Conservation (phyloP, 2,113 vertebrate species). For the Gymnarchus niloticus region DNA sequence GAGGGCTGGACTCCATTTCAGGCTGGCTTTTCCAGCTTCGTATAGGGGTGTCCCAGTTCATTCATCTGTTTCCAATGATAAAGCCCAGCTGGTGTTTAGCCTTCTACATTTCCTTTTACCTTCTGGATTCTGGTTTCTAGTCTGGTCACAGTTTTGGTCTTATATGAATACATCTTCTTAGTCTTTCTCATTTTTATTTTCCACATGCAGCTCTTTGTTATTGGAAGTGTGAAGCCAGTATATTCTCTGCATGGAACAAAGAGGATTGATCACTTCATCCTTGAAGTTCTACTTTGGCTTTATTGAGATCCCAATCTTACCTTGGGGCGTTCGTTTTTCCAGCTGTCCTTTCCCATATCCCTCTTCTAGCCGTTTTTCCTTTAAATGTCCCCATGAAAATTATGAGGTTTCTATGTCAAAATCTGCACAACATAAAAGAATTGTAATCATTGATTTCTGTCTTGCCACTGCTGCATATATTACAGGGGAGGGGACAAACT, state of each 20-base stretch:
- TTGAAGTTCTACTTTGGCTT: conserved; percentile 2
- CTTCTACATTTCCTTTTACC: conserved; percentile 17
- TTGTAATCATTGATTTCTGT: neutral
- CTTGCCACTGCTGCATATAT: neutral
- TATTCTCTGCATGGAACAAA: neutral
- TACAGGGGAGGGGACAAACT: neutral
- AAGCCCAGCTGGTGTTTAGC: conserved; percentile 2
- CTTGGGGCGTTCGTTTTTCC: conserved; percentile 4
- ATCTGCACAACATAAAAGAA: neutral
- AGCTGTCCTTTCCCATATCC: neutral
- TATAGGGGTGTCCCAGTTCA: conserved; percentile 10
- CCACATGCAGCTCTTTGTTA: neutral
- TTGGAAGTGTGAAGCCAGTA: neutral
- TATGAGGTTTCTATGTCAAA: too few species aligned
- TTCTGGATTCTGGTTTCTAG: conserved; percentile 3
- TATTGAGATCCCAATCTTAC: neutral
- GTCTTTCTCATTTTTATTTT: neutral
- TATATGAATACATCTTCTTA: neutral
- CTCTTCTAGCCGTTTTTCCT: neutral
- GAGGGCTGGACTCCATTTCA: conserved; percentile 10
- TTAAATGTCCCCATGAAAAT: neutral
- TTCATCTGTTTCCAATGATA: conserved; percentile 16
- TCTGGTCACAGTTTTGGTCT: neutral
- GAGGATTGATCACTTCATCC: neutral
- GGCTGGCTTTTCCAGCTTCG: neutral